Evolutionary conservation across 37 sponge, comb jelly and placozoan genomes (phyloP), one percentile per base, ranked within the genome.

Genomic region (Cliona cf. orientalis): DNA sequence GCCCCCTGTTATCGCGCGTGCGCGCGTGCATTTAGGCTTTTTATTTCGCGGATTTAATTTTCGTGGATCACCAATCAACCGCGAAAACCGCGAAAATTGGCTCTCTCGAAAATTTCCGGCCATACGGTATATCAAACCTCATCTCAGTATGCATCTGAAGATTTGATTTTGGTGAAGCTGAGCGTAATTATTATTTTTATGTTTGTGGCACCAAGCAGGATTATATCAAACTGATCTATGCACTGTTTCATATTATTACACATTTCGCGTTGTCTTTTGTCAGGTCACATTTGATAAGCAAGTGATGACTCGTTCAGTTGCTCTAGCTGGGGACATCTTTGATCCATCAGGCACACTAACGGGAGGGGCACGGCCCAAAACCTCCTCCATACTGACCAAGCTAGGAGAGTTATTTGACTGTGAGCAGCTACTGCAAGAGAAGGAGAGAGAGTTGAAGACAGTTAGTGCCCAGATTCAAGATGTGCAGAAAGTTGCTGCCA

Each of bases 311-410:
- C 86, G 84, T 6, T 87, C 93, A 22, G 96, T 97, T 0, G 71
- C 97, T 19, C 71, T 95, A 40, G 85, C 91, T 45, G 97, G 97
- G 0, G 97, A 97, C 66, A 86, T 95, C 40, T 95, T 94, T 74
- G 93, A 97, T 74, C 97, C 97, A 0, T 89, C 97, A 31, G 97
- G 97, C 5, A 93, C 97, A 0, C 66, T 96, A 11, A 80, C 97
- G 23, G 97, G 97, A 87, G 95, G 93, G 0, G 69, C 93, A 31
- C 79, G 90, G 28, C 71, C 92, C 21, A 28, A 75, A 12, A 74
- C 88, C 34, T 31, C 76, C 37, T 79, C 95, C 14, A 56, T 94
- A 23, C 81, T 94, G 74, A 36, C 57, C 32, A 46, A 74, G 25
- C 76, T 94, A 9, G 76, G 84, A 42, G 64, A 87, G 69, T 46